A percentile compares a stretch with the other conserved stretches of the same genome.
These are phyloP conservation scores for Orchesella cincta DNA, from an alignment of 1,140 invertebrate species.

Conservation along the genomic window DNA sequence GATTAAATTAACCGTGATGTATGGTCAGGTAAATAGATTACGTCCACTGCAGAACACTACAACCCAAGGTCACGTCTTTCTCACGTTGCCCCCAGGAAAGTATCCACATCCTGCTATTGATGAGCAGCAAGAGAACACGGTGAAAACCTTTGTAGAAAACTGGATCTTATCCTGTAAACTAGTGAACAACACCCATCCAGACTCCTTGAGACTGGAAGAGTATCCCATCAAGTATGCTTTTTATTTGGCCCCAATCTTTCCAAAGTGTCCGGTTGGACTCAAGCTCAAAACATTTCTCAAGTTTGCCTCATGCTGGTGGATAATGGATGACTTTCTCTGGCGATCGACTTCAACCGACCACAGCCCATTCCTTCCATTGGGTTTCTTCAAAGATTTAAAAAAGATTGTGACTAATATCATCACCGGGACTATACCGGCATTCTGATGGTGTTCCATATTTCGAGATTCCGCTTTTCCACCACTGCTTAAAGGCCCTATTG, in stretches of 20 bases:
- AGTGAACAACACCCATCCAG: background rate
- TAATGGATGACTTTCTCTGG: background rate
- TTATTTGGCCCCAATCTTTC: background rate
- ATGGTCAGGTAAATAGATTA: too few species aligned
- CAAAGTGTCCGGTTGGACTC: background rate
- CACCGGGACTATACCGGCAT: background rate
- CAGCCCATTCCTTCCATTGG: background rate
- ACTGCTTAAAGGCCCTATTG: background rate
- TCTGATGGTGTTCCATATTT: conserved; percentile 4
- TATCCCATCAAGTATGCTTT: conserved; percentile 1
- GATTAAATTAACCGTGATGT: too few species aligned
- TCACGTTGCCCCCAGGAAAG: background rate
- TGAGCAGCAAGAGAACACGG: background rate
- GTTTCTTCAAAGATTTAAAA: background rate
- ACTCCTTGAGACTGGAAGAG: background rate
- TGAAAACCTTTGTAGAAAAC: background rate
- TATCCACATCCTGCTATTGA: too few species aligned
- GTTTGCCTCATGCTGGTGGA: background rate
- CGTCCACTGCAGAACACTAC: too few species aligned
- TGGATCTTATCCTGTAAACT: background rate
- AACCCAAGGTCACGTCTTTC: too few species aligned
- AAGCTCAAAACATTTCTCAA: conserved; percentile 2
- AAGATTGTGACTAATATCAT: conserved; percentile 12
- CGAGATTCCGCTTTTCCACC: conserved; percentile 3
- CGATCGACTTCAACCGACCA: background rate